Evolutionary conservation across 2,113 vertebrate species (phyloP), one percentile per base, ranked within the genome.

Genomic region (Pygoscelis adeliae): DNA sequence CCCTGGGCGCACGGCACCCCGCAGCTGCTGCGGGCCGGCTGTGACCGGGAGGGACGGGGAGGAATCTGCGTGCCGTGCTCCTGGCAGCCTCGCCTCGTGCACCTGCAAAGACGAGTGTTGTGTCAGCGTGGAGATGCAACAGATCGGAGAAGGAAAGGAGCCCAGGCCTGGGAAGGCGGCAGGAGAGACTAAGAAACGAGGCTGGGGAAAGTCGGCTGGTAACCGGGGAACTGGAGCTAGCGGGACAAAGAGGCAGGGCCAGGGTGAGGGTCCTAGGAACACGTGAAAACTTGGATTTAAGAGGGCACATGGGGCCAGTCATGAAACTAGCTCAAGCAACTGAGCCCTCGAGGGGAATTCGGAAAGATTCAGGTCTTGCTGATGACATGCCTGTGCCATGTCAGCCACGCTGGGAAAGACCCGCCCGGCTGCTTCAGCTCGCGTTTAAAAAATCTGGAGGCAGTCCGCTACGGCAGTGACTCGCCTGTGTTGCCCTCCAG

Each of bases 1-100:
- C 46, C 14, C 16, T 16, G 36, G 20, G 40, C 9, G 9, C 17
- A 11, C 0, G 0, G 4, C 5, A 11, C 12, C 6, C 26, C 0
- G 0, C 12, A 63, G 34, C 61, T 22, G 74, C 62, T 65, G 36
- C 0, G 0, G 30, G 44, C 5, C 0, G 2, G 47, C 11, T n/a
- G 61, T 13, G 49, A 42, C 6, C 0, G 0, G 2, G 15, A 61
- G 12, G 29, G 67, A 86, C 0, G 0, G 5, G 44, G 59, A 29
- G 18, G 42, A 62, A 25, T 3, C 44, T 46, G 20, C 0, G 1
- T 32, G 21, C 34, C 30, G 18, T 25, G 61, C n/a, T 65, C 42
- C 66, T 18, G 55, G 44, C 56, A 90, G 27, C 47, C 38, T 44
- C 13, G 1, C 17, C 13, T 32, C 6, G 1, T 8, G 19, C 4